Conservation (phyloP, 2,888 invertebrate genomes). For the Ceramica pisi region DNA sequence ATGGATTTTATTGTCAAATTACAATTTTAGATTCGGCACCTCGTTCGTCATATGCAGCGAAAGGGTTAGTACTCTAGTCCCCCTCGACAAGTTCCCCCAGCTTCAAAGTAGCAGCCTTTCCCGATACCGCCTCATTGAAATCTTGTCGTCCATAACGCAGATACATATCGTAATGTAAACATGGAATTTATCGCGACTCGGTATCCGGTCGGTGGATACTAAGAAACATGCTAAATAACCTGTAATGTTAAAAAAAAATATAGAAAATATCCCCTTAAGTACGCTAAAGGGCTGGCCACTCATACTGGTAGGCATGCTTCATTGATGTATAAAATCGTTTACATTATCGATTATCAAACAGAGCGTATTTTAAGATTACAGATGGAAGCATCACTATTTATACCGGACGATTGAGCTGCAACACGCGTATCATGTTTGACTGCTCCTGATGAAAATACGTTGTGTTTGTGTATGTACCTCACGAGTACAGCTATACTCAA, state of each 20-base stretch:
- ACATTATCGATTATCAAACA: slow-evolving; percentile 79
- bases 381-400: slow-evolving; percentile 76
- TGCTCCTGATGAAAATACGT: slow-evolving; percentile 70
- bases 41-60: slow-evolving; percentile 70
- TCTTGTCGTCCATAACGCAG: slow-evolving; percentile 70
- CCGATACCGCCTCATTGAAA: slow-evolving; percentile 73
- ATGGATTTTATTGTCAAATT: slow-evolving; percentile 86
- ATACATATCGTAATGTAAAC: slow-evolving; percentile 80
- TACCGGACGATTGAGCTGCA: slow-evolving; percentile 73
- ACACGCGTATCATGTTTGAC: slow-evolving; percentile 72
- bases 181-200: slow-evolving; percentile 78
- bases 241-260: slow-evolving; percentile 66
- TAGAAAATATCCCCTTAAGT: slow-evolving; percentile 72
- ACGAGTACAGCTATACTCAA: slow-evolving; percentile 32
- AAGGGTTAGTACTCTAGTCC: slow-evolving; percentile 69
- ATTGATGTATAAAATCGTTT: slow-evolving; percentile 79
- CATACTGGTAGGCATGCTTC: slow-evolving; percentile 66
- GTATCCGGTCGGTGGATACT: slow-evolving; percentile 79
- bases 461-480: slow-evolving; percentile 49
- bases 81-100: slow-evolving; percentile 34
- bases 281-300: slow-evolving; percentile 68
- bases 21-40: slow-evolving; percentile 85
- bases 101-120: slow-evolving; percentile 63
- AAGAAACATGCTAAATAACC: slow-evolving; percentile 75
- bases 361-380: slow-evolving; percentile 75